These are phyloP conservation scores for Eupeodes latifasciatus DNA, from an alignment of 2,888 invertebrate genomes.

Conservation along the genomic window DNA sequence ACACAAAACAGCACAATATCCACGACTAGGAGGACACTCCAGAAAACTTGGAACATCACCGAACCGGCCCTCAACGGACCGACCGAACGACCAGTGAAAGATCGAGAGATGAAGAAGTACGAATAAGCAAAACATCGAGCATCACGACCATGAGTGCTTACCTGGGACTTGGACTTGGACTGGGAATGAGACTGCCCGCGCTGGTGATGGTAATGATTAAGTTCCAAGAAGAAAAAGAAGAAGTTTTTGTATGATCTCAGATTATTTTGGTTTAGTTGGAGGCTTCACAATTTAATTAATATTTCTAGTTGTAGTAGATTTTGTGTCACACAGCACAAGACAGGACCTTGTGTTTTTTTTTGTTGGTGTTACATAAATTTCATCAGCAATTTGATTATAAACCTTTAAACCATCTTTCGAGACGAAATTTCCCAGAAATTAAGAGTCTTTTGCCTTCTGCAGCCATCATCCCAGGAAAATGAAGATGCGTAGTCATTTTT, in stretches of 20 bases:
- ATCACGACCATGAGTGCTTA: conserved; percentile 18
- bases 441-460: background rate
- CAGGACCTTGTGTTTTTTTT: background rate
- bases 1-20: background rate
- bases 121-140: conserved; percentile 22
- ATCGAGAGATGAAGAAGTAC: background rate
- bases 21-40: background rate
- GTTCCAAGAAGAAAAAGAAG: conserved; percentile 46
- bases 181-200: no score
- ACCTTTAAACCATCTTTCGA: conserved; percentile 38
- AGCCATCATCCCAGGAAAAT: background rate
- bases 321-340: conserved; percentile 43
- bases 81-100: background rate
- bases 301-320: conserved; percentile 35
- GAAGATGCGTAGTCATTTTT: conserved; percentile 10
- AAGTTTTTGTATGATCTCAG: conserved; percentile 25
- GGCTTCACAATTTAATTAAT: conserved; percentile 48
- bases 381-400: conserved; percentile 67
- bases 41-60: conserved; percentile 20
- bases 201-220: conserved; percentile 33
- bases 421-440: conserved; percentile 37
- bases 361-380: conserved; percentile 50
- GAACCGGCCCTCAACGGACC: no score
- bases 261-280: background rate
- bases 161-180: no score